Percentiles rank a stretch among this genome's conserved stretches.
Conservation (phyloP, 1,140 invertebrate species). For the Neuroterus valhalla region DNA sequence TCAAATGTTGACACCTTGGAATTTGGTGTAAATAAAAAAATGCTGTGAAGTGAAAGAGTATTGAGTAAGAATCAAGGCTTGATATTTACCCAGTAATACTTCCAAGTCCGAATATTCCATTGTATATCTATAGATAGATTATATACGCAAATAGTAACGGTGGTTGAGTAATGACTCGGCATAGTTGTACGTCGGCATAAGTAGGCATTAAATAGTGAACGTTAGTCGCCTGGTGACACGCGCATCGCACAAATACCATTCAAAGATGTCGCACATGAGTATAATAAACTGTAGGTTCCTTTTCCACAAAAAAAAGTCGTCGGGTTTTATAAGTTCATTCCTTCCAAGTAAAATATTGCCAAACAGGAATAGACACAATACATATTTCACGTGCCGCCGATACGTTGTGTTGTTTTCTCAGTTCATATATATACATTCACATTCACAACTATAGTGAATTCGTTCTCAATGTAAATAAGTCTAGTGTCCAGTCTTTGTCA, state of each 20-base stretch:
- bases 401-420: too few species aligned
- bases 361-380: too few species aligned
- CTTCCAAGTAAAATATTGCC: too few species aligned
- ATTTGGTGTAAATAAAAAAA: too few species aligned
- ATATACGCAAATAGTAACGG: slow-evolving; percentile 45
- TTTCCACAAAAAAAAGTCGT: not conserved
- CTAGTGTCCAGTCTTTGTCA: too few species aligned
- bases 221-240: slow-evolving; percentile 44
- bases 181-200: slow-evolving; percentile 55
- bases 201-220: slow-evolving; percentile 60
- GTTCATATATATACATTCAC: too few species aligned
- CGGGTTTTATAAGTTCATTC: not conserved
- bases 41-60: too few species aligned
- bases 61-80: not conserved
- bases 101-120: not conserved
- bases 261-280: slow-evolving; percentile 26
- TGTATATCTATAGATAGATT: slow-evolving; percentile 31
- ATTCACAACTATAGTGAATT: too few species aligned
- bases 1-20: too few species aligned
- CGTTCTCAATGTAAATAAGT: too few species aligned
- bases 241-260: slow-evolving; percentile 14
- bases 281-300: not conserved
- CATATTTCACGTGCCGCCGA: too few species aligned
- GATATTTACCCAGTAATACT: not conserved
- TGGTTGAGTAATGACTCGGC: slow-evolving; percentile 56